Evolutionary conservation across 2,113 vertebrate species (phyloP), one percentile per base, ranked within the genome.

Genomic region (Antigone vipio): DNA sequence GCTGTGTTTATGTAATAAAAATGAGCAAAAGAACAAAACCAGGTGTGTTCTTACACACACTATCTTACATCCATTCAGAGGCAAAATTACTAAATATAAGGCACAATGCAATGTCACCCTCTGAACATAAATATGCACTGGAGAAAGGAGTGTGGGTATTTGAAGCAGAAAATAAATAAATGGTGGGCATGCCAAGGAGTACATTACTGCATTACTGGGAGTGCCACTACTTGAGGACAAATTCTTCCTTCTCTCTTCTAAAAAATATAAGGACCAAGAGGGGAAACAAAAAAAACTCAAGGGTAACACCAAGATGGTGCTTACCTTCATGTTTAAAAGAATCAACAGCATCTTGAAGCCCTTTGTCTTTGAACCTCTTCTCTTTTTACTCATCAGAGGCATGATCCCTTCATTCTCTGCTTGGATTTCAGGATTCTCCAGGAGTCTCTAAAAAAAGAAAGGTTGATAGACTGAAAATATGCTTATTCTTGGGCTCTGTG

Each of bases 401-500:
- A 0, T 0, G 0, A 30, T 30, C 12, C 34, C 27, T 79, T 89
- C 59, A 22, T 15, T 58, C 62, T 82, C 62, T 58, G 35, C 49
- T 45, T 15, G 44, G 17, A 56, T 32, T 49, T 76, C 11, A 50
- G n/a, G n/a, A 50, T 29, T 56, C 49, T 56, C 58, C 26, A 19
- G 0, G 2, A 49, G 9, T 20, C 40, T 75, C 50, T 34, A 58
- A 53, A 53, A 53, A 53, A 53, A 26, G 9, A 62, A 22, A 47
- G 2, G 27, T 6, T 34, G 15, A 29, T 5, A 45, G 24, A 75
- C 12, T 35, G 18, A 81, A 87, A 77, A 78, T 6, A 29, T 27
- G 7, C 30, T 60, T 85, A 15, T 9, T 74, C 16, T 64, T 75
- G 1, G 0, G 13, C 24, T 55, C 9, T 17, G 19, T 19, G 8